phyloP scores from a whole-genome alignment of 2,797 vertebrate genomes.

The Anomalospiza imberbis region DNA sequence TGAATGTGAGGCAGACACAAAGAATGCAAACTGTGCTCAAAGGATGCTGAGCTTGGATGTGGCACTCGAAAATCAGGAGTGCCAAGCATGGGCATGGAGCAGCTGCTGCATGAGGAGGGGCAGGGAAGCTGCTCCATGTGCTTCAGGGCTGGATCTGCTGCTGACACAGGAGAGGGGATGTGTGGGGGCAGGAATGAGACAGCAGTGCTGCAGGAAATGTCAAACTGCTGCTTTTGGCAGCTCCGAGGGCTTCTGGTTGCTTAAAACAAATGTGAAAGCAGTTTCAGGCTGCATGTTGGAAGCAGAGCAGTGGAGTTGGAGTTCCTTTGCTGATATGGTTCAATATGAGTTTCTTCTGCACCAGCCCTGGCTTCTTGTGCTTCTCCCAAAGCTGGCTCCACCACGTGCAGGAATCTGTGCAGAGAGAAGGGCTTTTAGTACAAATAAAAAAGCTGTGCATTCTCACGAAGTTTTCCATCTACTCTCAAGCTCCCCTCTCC shows the following conservation, averaged over 20 bases:
- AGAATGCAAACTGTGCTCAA: neutral
- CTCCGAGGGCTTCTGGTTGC: neutral
- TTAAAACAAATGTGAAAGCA: neutral
- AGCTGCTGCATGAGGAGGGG: neutral
- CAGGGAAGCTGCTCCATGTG: neutral
- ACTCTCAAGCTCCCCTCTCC: neutral
- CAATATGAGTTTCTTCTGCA: neutral
- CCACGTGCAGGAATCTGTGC: neutral
- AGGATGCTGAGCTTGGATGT: neutral
- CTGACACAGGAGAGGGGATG: neutral
- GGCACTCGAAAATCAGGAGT: neutral
- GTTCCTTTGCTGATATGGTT: neutral
- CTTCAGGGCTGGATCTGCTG: neutral
- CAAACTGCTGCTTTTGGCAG: constrained; percentile 46
- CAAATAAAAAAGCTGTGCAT: neutral
- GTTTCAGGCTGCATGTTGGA: neutral
- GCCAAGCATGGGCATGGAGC: neutral
- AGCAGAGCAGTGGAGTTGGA: neutral
- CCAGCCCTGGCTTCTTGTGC: neutral
- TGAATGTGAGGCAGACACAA: neutral
- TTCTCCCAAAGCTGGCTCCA: neutral
- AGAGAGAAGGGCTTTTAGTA: rapidly evolving
- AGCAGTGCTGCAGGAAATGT: neutral
- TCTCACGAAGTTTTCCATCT: neutral
- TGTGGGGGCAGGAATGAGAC: neutral